These are phyloP conservation scores for fruit fly (Drosophila melanogaster) DNA, from an alignment of 1,140 invertebrate species.

Conservation along the genomic window Release_6_plus_ISO1_MT NT_033777.3:26799501-26800000, in stretches of 20 bases:
- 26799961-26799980: constrained; percentile 13
- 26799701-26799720: not conserved
- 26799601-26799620: constrained; percentile 8
- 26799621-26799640: constrained; percentile 20
- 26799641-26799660: constrained; percentile 29
- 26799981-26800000: constrained; percentile 10
- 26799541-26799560: constrained; percentile 2
- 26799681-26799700: not conserved
- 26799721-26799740: not conserved
- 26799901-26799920: constrained; percentile 19
- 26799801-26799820: no score
- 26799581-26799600: constrained; percentile 43
- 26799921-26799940: constrained; percentile 32
- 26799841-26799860: constrained; percentile 9
- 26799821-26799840: no score
- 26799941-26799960: constrained; percentile 49
- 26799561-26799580: constrained; percentile 48
- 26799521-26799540: constrained; percentile 18
- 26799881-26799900: constrained; percentile 54
- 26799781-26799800: not conserved
- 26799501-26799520: constrained; percentile 39
- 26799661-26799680: not conserved
- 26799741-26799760: no score
- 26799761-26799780: not conserved
- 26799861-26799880: constrained; percentile 44